Evolutionary conservation across 2,888 invertebrate species (phyloP).

Genomic region (Lingula anatina): DNA sequence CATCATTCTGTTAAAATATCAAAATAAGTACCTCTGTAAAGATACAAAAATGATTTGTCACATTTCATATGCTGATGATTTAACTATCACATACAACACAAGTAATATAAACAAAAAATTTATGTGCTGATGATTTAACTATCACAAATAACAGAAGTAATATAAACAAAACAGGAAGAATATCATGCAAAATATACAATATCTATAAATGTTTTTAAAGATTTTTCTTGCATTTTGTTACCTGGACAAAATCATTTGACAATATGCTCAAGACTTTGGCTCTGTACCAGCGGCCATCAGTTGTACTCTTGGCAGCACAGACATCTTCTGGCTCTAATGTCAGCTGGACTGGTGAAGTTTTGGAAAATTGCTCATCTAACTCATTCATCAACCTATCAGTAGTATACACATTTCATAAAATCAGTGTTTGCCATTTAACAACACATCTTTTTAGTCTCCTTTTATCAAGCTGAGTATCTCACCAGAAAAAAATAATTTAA

Average conservation of each 20-base stretch:
- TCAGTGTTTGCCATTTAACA: neutral
- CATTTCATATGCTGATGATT: too few relatives aligned
- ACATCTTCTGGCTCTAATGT: conserved; percentile 50
- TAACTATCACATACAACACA: neutral
- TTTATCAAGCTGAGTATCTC: too few relatives aligned
- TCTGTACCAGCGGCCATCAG: conserved; percentile 64
- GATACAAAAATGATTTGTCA: too few relatives aligned
- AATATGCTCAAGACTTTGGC: conserved; percentile 52
- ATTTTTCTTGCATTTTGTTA: conserved; percentile 4
- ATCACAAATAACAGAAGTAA: neutral
- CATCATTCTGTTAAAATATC: too few relatives aligned
- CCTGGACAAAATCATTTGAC: conserved; percentile 20
- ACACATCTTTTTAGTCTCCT: too few relatives aligned
- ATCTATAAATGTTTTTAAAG: neutral
- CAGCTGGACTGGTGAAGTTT: conserved; percentile 10
- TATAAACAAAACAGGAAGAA: neutral
- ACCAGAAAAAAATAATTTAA: too few relatives aligned
- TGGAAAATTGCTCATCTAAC: conserved; percentile 15
- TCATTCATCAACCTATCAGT: conserved; percentile 31
- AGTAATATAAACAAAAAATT: neutral
- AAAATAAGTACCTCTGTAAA: too few relatives aligned
- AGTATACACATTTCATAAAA: neutral
- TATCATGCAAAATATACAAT: neutral
- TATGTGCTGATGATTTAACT: too few relatives aligned
- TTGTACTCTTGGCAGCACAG: conserved; percentile 55